phyloP scores from a whole-genome alignment of 2,797 vertebrate genomes.

The Pyrocephalus nanus region DNA sequence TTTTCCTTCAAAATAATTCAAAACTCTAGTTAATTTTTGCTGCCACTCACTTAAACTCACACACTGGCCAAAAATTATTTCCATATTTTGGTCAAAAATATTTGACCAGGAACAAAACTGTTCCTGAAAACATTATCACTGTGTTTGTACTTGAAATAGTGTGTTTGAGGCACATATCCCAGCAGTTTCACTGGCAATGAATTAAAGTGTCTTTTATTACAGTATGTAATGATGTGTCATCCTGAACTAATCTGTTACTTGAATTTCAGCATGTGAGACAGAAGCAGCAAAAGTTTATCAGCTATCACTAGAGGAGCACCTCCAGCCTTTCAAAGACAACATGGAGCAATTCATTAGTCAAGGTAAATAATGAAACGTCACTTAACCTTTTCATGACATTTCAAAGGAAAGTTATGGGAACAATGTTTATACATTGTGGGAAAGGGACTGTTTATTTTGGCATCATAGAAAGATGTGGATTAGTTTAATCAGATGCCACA shows the following conservation, averaged over 20 bases:
- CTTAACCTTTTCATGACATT: constrained; percentile 52
- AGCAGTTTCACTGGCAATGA: background rate
- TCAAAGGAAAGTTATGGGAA: constrained; percentile 52
- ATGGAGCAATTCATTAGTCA: constrained; percentile 92
- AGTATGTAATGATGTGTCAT: background rate
- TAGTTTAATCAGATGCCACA: constrained; percentile 63
- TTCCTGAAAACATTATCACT: background rate
- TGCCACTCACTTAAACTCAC: background rate
- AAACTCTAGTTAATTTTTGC: background rate
- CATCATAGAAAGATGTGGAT: constrained; percentile 59
- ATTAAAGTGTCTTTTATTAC: background rate
- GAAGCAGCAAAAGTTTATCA: constrained; percentile 93
- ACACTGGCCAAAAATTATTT: background rate
- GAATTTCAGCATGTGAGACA: constrained; percentile 85
- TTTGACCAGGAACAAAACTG: background rate
- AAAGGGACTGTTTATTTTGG: constrained; percentile 69
- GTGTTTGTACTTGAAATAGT: background rate
- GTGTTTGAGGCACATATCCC: background rate
- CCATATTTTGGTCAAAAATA: background rate
- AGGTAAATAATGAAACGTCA: constrained; percentile 81
- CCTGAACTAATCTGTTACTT: constrained; percentile 54
- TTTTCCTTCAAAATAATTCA: background rate
- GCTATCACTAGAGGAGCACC: constrained; percentile 86
- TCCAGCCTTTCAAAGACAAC: constrained; percentile 94
- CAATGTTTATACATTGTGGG: constrained; percentile 58